Percentiles rank a stretch among this genome's conserved stretches.
phyloP scores from a whole-genome alignment of 2,113 vertebrate species.

The Trogon surrucura region DNA sequence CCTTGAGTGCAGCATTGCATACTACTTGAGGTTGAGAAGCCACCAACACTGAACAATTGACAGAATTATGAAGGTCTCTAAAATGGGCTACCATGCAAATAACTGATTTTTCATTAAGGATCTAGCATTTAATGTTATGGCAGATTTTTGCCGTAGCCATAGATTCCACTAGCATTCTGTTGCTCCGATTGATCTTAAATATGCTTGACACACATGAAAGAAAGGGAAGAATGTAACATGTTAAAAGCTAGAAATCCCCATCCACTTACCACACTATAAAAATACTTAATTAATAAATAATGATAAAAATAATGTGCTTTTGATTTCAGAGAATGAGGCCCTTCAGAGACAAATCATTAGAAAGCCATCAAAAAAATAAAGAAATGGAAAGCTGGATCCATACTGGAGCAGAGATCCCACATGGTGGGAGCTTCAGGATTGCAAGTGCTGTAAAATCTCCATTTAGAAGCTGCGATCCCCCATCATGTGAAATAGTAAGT shows the following conservation, averaged over 20 bases:
- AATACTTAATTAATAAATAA: background rate
- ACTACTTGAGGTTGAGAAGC: background rate
- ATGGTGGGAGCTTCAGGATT: background rate
- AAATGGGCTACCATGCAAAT: background rate
- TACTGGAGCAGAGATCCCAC: background rate
- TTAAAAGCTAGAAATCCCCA: background rate
- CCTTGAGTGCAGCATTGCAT: background rate
- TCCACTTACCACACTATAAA: background rate
- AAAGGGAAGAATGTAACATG: background rate
- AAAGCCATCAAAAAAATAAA: background rate
- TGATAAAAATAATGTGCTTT: background rate
- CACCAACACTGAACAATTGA: accelerated
- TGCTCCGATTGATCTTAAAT: background rate
- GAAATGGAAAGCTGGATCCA: background rate
- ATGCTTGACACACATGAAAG: background rate
- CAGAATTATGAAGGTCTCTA: background rate
- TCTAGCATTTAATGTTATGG: background rate
- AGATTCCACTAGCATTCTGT: background rate
- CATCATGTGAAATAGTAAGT: accelerated
- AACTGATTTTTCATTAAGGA: background rate
- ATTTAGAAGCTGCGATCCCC: background rate
- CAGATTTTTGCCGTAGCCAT: background rate
- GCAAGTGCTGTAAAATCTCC: background rate
- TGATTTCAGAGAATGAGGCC: background rate
- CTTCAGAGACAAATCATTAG: background rate